Evolutionary conservation across 2,113 vertebrate species (phyloP).

Genomic region (Falcunculus frontatus): DNA sequence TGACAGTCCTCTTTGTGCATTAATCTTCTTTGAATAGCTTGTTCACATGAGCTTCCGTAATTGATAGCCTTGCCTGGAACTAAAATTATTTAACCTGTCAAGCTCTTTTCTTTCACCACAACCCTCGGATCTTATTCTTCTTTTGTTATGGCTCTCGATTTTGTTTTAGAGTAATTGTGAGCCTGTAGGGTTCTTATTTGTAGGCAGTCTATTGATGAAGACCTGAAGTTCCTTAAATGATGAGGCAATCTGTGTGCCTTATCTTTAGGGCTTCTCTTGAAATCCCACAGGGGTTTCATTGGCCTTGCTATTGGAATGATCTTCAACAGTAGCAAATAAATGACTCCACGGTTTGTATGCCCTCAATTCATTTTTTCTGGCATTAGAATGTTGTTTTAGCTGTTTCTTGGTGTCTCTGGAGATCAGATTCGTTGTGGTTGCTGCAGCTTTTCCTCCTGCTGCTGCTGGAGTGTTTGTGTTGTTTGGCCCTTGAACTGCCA

Average conservation of each 20-base stretch:
- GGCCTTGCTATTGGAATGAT: neutral
- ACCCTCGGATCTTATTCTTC: neutral
- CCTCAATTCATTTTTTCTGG: neutral
- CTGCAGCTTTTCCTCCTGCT: neutral
- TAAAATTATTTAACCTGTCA: conserved; percentile 49
- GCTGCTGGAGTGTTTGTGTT: neutral
- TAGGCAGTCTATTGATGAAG: neutral
- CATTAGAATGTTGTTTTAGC: neutral
- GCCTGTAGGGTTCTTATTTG: neutral
- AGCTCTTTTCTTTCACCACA: conserved; percentile 28
- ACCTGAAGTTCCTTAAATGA: neutral
- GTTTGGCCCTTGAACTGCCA: neutral
- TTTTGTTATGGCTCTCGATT: conserved; percentile 42
- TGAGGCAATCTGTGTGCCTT: neutral
- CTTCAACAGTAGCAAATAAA: neutral
- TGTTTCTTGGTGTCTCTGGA: neutral
- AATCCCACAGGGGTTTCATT: neutral
- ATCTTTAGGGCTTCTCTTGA: neutral
- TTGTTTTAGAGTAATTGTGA: conserved; percentile 35
- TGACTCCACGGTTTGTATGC: neutral
- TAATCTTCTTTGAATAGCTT: conserved; percentile 28
- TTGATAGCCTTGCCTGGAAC: neutral
- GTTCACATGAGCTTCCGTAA: conserved; percentile 15
- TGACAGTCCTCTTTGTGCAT: neutral
- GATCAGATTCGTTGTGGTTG: neutral